These are phyloP conservation scores for Neopipo cinnamomea DNA, from an alignment of 2,113 vertebrate genomes.

Conservation along the genomic window DNA sequence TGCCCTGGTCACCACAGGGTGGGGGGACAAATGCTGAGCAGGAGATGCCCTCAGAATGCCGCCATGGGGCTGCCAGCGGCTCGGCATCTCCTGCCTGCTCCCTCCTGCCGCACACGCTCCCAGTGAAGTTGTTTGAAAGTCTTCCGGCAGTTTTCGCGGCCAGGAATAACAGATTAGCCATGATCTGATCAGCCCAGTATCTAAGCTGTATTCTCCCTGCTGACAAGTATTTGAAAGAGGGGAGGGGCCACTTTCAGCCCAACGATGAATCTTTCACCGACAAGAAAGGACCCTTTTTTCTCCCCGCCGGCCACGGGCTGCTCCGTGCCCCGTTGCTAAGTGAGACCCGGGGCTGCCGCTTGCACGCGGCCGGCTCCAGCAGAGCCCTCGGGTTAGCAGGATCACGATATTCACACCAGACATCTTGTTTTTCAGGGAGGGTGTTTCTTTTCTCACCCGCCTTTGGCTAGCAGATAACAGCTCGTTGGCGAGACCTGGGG, in stretches of 20 bases:
- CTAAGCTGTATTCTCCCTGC: slow-evolving; percentile 78
- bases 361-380: slow-evolving; percentile 66
- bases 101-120: slow-evolving; percentile 58
- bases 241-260: slow-evolving; percentile 78
- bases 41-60: not conserved
- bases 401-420: slow-evolving; percentile 70
- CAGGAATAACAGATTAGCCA: slow-evolving; percentile 90
- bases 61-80: not conserved
- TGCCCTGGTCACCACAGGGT: rapidly evolving
- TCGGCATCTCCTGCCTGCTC: not conserved
- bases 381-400: slow-evolving; percentile 19
- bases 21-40: not conserved
- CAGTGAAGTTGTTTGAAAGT: slow-evolving; percentile 86
- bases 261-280: slow-evolving; percentile 79
- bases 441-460: slow-evolving; percentile 8
- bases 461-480: slow-evolving; percentile 73
- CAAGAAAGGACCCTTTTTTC: slow-evolving; percentile 76
- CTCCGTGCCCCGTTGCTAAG: slow-evolving; percentile 79
- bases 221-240: slow-evolving; percentile 81
- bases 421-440: slow-evolving; percentile 44
- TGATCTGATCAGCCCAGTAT: slow-evolving; percentile 85
- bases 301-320: slow-evolving; percentile 61
- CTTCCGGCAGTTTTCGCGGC: slow-evolving; percentile 81
- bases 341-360: slow-evolving; percentile 45
- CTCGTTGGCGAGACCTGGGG: not conserved